These are phyloP conservation scores for Lacerta agilis DNA, from an alignment of 2,797 vertebrate genomes.

Conservation along the genomic window DNA sequence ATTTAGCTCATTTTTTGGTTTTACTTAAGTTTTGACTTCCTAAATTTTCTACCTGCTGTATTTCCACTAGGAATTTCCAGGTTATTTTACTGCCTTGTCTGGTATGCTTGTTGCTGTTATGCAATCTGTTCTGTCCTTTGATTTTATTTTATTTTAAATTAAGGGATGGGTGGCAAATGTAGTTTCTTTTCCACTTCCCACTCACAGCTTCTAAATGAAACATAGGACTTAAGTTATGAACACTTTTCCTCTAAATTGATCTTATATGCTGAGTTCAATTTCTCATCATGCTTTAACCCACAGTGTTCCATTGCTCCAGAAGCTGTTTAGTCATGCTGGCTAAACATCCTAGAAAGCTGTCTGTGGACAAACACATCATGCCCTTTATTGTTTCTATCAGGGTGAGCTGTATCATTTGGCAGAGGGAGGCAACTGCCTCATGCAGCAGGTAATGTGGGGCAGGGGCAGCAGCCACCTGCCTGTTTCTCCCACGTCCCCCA, in stretches of 20 bases:
- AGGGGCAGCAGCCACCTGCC: too few relatives aligned
- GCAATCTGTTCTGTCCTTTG: constrained; percentile 5
- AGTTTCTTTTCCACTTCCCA: background rate
- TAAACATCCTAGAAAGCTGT: too few relatives aligned
- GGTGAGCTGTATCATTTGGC: too few relatives aligned
- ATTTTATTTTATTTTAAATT: background rate
- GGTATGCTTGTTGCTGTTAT: background rate
- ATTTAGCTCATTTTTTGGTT: background rate
- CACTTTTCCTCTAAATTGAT: constrained; percentile 14
- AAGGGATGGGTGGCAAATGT: background rate
- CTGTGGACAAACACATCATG: too few relatives aligned
- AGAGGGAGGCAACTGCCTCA: too few relatives aligned
- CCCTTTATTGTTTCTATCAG: constrained; percentile 10
- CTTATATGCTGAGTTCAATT: background rate
- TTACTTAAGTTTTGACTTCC: background rate
- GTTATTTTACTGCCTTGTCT: constrained; percentile 1
- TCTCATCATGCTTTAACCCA: background rate
- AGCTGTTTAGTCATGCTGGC: too few relatives aligned
- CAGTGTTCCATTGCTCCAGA: background rate
- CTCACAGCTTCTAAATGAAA: background rate
- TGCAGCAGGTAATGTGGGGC: too few relatives aligned
- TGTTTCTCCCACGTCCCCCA: too few relatives aligned
- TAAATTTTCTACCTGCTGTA: background rate
- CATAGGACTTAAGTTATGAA: constrained; percentile 13
- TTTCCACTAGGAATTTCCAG: constrained; percentile 5